Evolutionary conservation across 2,113 vertebrate species (phyloP), one percentile per base, ranked within the genome.

Genomic region (Gobius niger): DNA sequence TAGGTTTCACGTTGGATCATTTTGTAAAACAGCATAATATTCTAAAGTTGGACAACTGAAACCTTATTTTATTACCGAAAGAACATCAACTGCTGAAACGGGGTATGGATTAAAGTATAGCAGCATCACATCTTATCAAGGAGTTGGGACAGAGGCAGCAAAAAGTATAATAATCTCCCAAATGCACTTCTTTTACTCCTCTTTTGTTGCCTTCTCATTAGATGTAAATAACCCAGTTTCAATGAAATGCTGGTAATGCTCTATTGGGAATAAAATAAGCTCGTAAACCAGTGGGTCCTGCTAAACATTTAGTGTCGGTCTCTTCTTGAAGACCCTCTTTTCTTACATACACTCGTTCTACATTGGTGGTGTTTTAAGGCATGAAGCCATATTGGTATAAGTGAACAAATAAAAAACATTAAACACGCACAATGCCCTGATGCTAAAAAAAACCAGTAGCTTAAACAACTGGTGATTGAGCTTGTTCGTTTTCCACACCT

Each of bases 281-380:
- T 18, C 18, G 4, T 18, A 9, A 34, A 46, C 44, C 44, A 46
- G 7, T 46, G 44, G 44, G 10, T 46, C 7, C 10, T 46, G 44
- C 10, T 46, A 2, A 46, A 7, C 7, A 9, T 46, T 46, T 46
- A 46, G 7, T 9, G 44, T 46, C 1, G 7, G 10, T 11, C 44
- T 46, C 7, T 10, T 9, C 10, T 46, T 46, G 7, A 9, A 46
- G 44, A 46, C 7, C 5, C 5, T 7, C 7, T 7, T 7, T 46
- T 46, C 44, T 46, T n/a, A 77, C 78, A 51, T 44, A 68, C 73
- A 14, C 18, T 69, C 63, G 65, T 72, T 82, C 57, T 84, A 89
- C 85, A 78, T 86, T 76, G 76, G 80, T 70, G 73, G 82, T 65
- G 69, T 82, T 82, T 91, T 76, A 91, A 92, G 91, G 89, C 90